A percentile compares a stretch with the other conserved stretches of the same genome.
Conservation (phyloP, 2,113 vertebrate genomes). For the human region GRCh38 chr1:62308001-62308500, state of each 20-base stretch:
- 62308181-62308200: not conserved
- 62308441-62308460: rapidly evolving
- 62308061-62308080: not conserved
- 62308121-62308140: not conserved
- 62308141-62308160: not conserved
- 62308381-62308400: not conserved
- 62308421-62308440: not conserved
- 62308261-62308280: not conserved
- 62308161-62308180: not conserved
- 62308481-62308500: not conserved
- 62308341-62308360: not conserved
- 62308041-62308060: not conserved
- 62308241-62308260: not conserved
- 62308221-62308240: not conserved
- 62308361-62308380: not conserved
- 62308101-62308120: not conserved
- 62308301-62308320: not conserved
- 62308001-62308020: not conserved
- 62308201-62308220: not conserved
- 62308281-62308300: not conserved
- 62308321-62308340: not conserved
- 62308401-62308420: not conserved
- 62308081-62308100: not conserved
- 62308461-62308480: not conserved
- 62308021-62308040: rapidly evolving